A percentile compares a stretch with the other conserved stretches of the same genome.
Conservation (phyloP, 2,797 vertebrate species). For the Chelonia mydas region DNA sequence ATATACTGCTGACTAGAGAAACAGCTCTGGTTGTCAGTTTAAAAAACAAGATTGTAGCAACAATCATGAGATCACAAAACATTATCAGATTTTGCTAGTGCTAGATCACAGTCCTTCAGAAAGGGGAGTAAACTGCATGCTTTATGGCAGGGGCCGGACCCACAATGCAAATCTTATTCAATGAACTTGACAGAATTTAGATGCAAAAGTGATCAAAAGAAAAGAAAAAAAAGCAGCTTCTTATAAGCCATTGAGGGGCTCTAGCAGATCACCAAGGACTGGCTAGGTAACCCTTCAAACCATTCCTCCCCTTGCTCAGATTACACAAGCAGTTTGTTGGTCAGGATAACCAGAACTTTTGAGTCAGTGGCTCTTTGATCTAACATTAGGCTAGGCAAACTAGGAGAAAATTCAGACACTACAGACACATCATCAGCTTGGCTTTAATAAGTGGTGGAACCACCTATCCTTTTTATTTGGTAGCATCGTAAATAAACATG, state of each 20-base stretch:
- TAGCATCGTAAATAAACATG: background rate
- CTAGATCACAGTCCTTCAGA: background rate
- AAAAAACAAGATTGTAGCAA: too few species aligned
- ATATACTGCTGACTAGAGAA: background rate
- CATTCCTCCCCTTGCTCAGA: background rate
- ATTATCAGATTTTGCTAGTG: too few species aligned
- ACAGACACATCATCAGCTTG: background rate
- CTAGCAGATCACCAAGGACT: background rate
- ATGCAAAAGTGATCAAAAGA: background rate
- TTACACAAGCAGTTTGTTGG: background rate
- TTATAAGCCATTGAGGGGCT: background rate
- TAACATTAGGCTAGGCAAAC: background rate
- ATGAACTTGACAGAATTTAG: slow-evolving; percentile 3
- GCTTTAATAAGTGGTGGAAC: background rate
- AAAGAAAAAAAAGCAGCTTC: slow-evolving; percentile 9
- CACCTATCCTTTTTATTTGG: background rate
- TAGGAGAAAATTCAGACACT: background rate
- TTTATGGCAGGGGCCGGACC: background rate
- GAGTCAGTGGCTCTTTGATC: background rate
- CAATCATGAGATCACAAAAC: too few species aligned
- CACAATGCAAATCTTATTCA: background rate
- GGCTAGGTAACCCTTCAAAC: background rate
- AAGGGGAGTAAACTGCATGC: background rate
- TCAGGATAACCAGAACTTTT: background rate
- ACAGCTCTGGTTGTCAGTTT: too few species aligned